A percentile compares a stretch with the other conserved stretches of the same genome.
phyloP scores from a whole-genome alignment of 2,797 vertebrate genomes.

The Carapus acus region DNA sequence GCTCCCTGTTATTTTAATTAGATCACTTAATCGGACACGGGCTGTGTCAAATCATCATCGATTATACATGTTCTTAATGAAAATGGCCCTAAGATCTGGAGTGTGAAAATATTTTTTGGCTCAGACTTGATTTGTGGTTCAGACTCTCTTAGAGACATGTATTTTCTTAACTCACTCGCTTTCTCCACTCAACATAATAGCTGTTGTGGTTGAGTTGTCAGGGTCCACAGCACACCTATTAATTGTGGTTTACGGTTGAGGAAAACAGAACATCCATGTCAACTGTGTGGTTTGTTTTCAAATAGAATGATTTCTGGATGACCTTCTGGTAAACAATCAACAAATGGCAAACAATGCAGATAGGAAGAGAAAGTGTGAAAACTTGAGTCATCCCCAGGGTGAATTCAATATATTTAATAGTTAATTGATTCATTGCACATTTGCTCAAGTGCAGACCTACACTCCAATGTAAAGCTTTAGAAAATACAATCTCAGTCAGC shows the following conservation, averaged over 20 bases:
- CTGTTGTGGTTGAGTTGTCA: too few species aligned
- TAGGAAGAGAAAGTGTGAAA: neutral
- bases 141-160: too few species aligned
- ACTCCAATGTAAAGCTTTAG: constrained; percentile 73
- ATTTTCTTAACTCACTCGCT: too few species aligned
- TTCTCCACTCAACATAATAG: too few species aligned
- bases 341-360: too few species aligned
- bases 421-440: constrained; percentile 65
- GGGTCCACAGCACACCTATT: constrained; percentile 25
- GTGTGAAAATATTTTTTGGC: constrained; percentile 49
- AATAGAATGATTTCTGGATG: neutral
- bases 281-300: neutral
- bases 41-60: constrained; percentile 53
- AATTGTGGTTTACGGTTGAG: constrained; percentile 9
- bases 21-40: constrained; percentile 61
- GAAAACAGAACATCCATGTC: constrained; percentile 11
- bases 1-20: constrained; percentile 61
- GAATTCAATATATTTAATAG: constrained; percentile 71
- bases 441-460: constrained; percentile 63
- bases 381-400: constrained; percentile 36
- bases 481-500: constrained; percentile 77
- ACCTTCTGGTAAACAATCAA: neutral
- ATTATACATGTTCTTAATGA: constrained; percentile 53
- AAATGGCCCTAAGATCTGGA: constrained; percentile 54
- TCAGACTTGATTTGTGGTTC: too few species aligned